A percentile compares a stretch with the other conserved stretches of the same genome.
Evolutionary conservation across 1,140 invertebrate species (phyloP).

Genomic region (Plutomurus gul): DNA sequence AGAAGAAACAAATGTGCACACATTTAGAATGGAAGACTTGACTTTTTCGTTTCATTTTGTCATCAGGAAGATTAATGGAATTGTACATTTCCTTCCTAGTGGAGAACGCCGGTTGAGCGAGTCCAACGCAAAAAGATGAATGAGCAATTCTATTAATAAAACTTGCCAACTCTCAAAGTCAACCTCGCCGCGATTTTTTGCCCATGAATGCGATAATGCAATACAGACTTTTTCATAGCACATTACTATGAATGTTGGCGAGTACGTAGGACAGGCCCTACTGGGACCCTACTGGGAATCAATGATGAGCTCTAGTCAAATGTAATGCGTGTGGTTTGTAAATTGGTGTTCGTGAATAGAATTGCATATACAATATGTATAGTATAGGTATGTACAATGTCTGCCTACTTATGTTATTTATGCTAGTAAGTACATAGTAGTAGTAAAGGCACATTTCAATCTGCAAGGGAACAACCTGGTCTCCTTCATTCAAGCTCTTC

Average conservation of each 20-base stretch:
- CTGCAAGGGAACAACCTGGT: too few relatives aligned
- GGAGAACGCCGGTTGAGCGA: background rate
- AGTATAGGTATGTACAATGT: too few relatives aligned
- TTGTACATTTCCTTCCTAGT: slow-evolving; percentile 7
- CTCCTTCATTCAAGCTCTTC: too few relatives aligned
- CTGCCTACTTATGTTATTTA: too few relatives aligned
- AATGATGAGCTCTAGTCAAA: background rate
- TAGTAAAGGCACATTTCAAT: too few relatives aligned
- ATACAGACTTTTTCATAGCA: too few relatives aligned
- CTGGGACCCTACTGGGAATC: background rate
- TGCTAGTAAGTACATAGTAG: too few relatives aligned
- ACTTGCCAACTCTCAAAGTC: slow-evolving; percentile 20
- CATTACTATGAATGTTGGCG: background rate
- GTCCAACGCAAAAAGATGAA: background rate
- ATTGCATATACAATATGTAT: background rate
- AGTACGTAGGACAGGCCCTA: background rate
- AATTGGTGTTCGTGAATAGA: slow-evolving; percentile 16
- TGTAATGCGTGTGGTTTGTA: background rate
- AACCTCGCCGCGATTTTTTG: background rate
- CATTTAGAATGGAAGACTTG: background rate
- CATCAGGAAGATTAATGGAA: slow-evolving; percentile 13
- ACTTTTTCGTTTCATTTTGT: background rate
- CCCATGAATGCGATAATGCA: too few relatives aligned
- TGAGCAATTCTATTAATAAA: slow-evolving; percentile 15
- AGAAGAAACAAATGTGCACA: slow-evolving; percentile 5